A percentile compares a stretch with the other conserved stretches of the same genome.
Conservation (phyloP, 2,113 vertebrate genomes). For the Phasianus colchicus region DNA sequence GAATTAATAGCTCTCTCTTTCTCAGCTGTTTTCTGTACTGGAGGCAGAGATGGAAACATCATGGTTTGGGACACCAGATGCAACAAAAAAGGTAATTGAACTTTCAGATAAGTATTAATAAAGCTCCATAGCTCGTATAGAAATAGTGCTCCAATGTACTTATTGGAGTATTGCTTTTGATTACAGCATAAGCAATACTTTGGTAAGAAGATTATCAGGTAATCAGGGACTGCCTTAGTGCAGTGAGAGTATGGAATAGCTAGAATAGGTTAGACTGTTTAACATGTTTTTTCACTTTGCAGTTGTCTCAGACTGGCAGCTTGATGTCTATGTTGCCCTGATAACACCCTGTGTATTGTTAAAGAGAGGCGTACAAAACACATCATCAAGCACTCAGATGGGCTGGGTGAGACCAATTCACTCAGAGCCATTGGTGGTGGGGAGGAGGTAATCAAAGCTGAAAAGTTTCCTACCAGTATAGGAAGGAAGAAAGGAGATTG, state of each 20-base stretch:
- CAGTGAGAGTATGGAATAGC: neutral
- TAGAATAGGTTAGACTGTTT: neutral
- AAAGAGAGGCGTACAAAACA: neutral
- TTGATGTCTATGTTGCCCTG: neutral
- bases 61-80: conserved; percentile 98
- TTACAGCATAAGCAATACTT: neutral
- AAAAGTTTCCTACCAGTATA: neutral
- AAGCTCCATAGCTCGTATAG: rapidly evolving
- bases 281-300: neutral
- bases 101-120: neutral
- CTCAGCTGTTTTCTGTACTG: conserved; percentile 94
- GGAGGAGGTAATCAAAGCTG: neutral
- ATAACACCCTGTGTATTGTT: neutral
- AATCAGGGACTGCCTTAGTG: neutral
- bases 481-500: neutral
- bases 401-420: neutral
- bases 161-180: neutral
- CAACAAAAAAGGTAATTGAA: conserved; percentile 92
- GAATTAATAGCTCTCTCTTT: neutral
- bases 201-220: neutral
- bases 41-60: conserved; percentile 96
- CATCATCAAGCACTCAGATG: neutral
- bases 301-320: neutral
- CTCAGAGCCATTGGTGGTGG: neutral
- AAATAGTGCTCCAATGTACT: neutral